Base-by-base conservation (phyloP, 2,113 vertebrate genomes). In the Ciconia stormi region DNA sequence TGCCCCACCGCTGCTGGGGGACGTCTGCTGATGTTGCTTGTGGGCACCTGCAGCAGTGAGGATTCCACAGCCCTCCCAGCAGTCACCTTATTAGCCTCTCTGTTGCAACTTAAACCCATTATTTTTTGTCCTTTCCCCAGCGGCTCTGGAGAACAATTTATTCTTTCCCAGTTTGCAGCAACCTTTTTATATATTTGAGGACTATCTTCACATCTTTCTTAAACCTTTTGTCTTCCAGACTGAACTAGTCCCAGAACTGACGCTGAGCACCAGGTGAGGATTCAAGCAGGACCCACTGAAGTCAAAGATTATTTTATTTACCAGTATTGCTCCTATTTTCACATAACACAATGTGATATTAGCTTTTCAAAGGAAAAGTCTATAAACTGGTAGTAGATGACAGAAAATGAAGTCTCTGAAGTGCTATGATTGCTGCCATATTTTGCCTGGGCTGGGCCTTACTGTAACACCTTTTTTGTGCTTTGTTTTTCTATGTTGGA, bases 11-110 rank as follows among this genome's bases (percentile, higher is more conserved):
- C 40, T 93, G 10, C 36, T 47, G 36, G 29, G 8, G 13, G 52
- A 36, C 0, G 0, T 34, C 40, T 70, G 42, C 30, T 81, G 50
- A 23, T 77, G 72, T 9, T 61, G 18, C 25, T 72, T 5, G 1
- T 6, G 3, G 47, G 30, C 9, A 29, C 10, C 0, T 0, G 0
- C 30, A 14, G 11, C 2, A 0, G 20, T 4, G 27, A 52, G 0
- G 2, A 40, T 67, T 49, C 71, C 52, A 23, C 19, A 58, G 17
- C 3, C 11, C 2, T 5, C 11, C 6, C 12, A 25, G 12, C 14
- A 77, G 12, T 50, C 44, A 34, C 59, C 61, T 66, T 55, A 36
- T 79, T 38, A 50, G 8, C 23, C 22, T 58, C 27, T 71, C 66
- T 59, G 10, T 16, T 84, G 46, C 50, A 84, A 70, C 12, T 62